Conservation (phyloP, 2,113 vertebrate species). For the Edolisoma coerulescens region DNA sequence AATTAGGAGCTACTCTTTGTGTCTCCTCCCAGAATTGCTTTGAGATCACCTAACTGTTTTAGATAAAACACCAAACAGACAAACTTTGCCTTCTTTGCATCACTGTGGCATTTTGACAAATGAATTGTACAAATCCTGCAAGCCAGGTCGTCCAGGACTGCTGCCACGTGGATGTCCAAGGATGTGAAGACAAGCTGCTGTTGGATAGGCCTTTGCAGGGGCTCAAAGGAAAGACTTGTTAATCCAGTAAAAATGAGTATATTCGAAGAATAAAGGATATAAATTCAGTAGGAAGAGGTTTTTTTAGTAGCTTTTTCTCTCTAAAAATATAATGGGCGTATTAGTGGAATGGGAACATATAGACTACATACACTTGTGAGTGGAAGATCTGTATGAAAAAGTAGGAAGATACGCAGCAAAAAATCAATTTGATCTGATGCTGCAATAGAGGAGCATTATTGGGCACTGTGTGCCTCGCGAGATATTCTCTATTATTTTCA, state of each 20-base stretch:
- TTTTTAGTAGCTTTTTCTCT: not conserved
- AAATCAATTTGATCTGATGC: not conserved
- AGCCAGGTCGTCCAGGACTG: not conserved
- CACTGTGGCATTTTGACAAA: not conserved
- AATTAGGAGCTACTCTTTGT: not conserved
- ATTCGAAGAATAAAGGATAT: not conserved
- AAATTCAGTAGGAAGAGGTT: not conserved
- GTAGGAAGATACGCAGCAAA: not conserved
- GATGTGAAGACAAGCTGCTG: not conserved
- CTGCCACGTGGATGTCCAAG: not conserved
- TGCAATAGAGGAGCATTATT: not conserved
- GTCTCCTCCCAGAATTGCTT: not conserved
- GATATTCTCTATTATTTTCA: not conserved
- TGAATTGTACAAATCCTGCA: not conserved
- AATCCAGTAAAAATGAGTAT: not conserved
- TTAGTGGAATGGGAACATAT: not conserved
- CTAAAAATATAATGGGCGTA: not conserved
- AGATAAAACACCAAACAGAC: not conserved
- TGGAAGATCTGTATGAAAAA: not conserved
- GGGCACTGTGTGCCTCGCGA: not conserved
- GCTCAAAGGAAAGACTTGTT: not conserved
- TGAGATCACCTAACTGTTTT: not conserved
- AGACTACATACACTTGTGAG: not conserved
- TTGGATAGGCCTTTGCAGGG: not conserved
- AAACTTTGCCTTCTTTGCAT: not conserved